Conservation (phyloP, 2,888 invertebrate species). For the Busseola fusca region DNA sequence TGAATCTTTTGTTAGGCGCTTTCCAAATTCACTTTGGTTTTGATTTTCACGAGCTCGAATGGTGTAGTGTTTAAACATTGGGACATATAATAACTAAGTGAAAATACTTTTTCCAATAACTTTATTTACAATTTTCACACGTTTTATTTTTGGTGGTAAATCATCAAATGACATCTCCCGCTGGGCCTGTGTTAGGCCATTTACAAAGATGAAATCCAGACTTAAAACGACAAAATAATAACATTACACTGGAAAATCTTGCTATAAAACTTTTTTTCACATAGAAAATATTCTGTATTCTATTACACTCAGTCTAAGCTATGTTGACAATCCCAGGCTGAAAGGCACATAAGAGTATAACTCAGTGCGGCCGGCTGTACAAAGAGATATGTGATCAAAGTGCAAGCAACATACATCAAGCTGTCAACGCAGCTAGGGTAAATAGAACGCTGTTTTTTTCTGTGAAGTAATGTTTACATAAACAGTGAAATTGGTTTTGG, state of each 20-base stretch:
- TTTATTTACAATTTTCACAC: background rate
- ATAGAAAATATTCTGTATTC: background rate
- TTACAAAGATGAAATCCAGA: background rate
- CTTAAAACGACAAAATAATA: background rate
- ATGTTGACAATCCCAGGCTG: constrained; percentile 10
- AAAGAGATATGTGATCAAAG: constrained; percentile 31
- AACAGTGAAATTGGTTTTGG: background rate
- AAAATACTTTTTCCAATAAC: background rate
- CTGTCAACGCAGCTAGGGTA: constrained; percentile 22
- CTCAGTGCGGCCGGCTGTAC: background rate
- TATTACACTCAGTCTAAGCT: background rate
- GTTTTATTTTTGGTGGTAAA: too few species aligned
- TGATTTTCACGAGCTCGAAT: background rate
- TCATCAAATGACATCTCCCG: too few species aligned
- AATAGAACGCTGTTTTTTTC: constrained; percentile 7
- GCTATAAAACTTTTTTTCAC: background rate
- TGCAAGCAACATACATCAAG: constrained; percentile 36
- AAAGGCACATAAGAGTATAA: constrained; percentile 1
- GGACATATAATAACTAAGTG: background rate
- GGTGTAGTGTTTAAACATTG: background rate
- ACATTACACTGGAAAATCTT: background rate
- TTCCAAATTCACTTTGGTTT: background rate
- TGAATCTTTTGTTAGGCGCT: background rate
- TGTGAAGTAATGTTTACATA: constrained; percentile 8
- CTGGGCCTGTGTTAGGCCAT: too few species aligned